Evolutionary conservation across 1,140 invertebrate genomes (phyloP).

Genomic region (Lepidostoma basale): DNA sequence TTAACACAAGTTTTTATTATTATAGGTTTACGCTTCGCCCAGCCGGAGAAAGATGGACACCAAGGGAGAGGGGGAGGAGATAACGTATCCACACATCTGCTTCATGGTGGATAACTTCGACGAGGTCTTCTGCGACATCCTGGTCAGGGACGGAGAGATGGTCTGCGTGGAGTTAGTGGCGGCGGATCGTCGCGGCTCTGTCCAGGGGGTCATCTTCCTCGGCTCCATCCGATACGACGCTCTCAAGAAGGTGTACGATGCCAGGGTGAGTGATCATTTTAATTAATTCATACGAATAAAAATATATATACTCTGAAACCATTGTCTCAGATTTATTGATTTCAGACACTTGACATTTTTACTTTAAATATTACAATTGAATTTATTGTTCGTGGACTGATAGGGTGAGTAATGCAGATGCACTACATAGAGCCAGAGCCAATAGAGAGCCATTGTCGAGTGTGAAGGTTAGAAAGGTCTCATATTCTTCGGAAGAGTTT

Average conservation of each 20-base stretch:
- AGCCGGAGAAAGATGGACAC: slow-evolving; percentile 95
- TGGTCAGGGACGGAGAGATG: slow-evolving; percentile 97
- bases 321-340: no score
- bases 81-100: slow-evolving; percentile 98
- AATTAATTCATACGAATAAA: no score
- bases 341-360: no score
- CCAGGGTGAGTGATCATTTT: slow-evolving; percentile 86
- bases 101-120: slow-evolving; percentile 99
- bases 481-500: no score
- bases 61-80: slow-evolving; percentile 97
- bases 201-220: slow-evolving; percentile 93
- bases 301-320: no score
- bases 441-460: no score
- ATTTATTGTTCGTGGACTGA: no score
- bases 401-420: no score
- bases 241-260: slow-evolving; percentile 95
- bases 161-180: slow-evolving; percentile 97
- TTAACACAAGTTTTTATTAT: no score
- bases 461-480: no score
- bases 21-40: slow-evolving; percentile 92
- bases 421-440: no score
- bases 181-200: slow-evolving; percentile 78
- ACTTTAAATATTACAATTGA: no score
- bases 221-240: slow-evolving; percentile 97
- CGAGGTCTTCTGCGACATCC: slow-evolving; percentile 94